Evolutionary conservation across 1,140 invertebrate species (phyloP), one percentile per base, ranked within the genome.

Genomic region (Drusus annulatus): DNA sequence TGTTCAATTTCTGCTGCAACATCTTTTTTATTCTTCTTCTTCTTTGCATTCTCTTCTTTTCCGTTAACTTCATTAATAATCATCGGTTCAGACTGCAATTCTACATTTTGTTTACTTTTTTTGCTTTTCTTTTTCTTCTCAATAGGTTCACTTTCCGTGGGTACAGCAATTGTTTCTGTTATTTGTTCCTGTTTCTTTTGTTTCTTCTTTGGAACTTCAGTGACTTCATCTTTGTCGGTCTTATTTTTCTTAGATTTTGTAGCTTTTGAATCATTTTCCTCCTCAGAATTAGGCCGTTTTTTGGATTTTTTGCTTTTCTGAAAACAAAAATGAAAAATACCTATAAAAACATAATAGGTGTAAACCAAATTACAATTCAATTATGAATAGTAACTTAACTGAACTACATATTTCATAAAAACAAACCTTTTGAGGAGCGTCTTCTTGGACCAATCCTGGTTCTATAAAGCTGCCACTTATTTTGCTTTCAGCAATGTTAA

Each of bases 401-500:
- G n/a, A 58, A 17, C 21, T 58, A 2, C 7, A 36, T 8, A 58
- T 58, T 58, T 58, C 8, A 19, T 17, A 58, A 58, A 58, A 1
- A 19, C 17, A 58, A 58, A 58, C 8, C 7, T 58, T 58, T 58
- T 58, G 7, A 1, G 21, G 21, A 17, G 8, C 2, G 3, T 54
- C 3, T n/a, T n/a, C 52, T 54, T 4, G 69, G 5, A 19, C 77
- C 50, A 81, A 25, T 19, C 83, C 71, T 13, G 25, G 82, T 6
- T 84, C 84, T 8, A 82, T 86, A 16, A 91, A 80, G 60, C 86
- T 89, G 6, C 90, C 85, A 1, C 78, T 85, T 81, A 92, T 87
- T 84, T 87, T 91, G 73, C 85, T 86, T 0, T 82, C 75, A 6
- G 87, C 80, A 0, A 85, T 17, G 10, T 90, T 83, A 1, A 92